A percentile compares a stretch with the other conserved stretches of the same genome.
These are phyloP conservation scores for Melanotaenia maccullochi DNA, from an alignment of 2,797 vertebrate species.

Conservation along the genomic window DNA sequence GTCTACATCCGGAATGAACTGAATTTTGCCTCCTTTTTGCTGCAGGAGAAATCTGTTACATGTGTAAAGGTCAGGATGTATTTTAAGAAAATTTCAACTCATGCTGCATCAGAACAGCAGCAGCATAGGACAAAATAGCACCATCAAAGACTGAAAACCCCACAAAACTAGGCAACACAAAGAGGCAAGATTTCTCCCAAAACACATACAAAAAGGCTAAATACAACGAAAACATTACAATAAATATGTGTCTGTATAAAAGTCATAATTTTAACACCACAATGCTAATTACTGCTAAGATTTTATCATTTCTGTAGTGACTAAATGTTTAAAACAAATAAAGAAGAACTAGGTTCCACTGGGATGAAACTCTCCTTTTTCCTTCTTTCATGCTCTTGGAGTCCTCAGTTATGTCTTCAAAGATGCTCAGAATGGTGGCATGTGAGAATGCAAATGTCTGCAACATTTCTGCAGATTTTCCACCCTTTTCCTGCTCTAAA, in stretches of 20 bases:
- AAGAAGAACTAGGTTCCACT: background rate
- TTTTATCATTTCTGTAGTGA: background rate
- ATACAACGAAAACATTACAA: background rate
- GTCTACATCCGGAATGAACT: background rate
- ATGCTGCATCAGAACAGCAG: conserved; percentile 5
- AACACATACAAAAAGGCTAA: background rate
- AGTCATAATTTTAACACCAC: background rate
- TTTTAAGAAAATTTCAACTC: conserved; percentile 30
- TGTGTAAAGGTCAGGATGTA: conserved; percentile 43
- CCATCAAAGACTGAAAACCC: background rate
- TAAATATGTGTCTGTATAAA: background rate
- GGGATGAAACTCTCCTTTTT: background rate
- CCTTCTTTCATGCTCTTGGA: no score
- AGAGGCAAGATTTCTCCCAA: background rate
- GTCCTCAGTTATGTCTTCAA: background rate
- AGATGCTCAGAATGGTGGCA: no score
- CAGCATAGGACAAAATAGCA: background rate
- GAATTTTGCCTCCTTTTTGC: conserved; percentile 4
- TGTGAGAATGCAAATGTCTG: background rate
- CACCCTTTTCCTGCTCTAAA: background rate
- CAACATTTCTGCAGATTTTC: background rate
- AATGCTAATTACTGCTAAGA: background rate
- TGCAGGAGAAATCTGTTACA: conserved; percentile 15
- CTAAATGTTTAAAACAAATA: background rate
- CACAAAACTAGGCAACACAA: background rate